phyloP scores from a whole-genome alignment of 30 jellyfish, hydroid and myxozoan genomes.

The Rhopilema esculentum region DNA sequence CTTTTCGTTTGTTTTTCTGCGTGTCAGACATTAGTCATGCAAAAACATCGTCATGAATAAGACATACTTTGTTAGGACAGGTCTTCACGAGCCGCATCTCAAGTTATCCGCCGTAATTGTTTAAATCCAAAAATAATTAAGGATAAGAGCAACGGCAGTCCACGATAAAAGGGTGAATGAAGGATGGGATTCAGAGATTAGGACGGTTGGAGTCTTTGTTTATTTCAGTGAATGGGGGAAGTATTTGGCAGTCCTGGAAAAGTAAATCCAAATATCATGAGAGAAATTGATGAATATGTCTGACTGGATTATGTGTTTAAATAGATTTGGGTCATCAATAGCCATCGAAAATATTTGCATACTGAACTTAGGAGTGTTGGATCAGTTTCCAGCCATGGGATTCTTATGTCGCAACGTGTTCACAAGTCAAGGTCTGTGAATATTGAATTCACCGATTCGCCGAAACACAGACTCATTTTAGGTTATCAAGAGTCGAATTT shows the following conservation, averaged over 20 bases:
- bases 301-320: neutral
- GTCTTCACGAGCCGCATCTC: neutral
- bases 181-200: constrained; percentile 2
- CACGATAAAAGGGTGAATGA: neutral
- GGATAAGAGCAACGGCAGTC: neutral
- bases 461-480: neutral
- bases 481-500: too few relatives aligned
- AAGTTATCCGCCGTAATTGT: neutral
- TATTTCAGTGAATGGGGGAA: constrained; percentile 19
- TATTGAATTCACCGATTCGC: neutral
- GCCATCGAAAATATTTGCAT: neutral
- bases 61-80: neutral
- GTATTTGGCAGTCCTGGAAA: constrained; percentile 23
- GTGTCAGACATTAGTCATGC: neutral
- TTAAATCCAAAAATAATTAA: constrained; percentile 1
- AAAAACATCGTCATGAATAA: neutral
- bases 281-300: neutral
- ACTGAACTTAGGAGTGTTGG: neutral
- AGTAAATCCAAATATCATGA: constrained; percentile 9
- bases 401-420: neutral
- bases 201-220: constrained; percentile 1
- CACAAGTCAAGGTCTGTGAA: neutral
- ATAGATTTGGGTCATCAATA: neutral
- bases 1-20: too few relatives aligned
- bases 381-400: neutral